Conservation (phyloP, 2,113 vertebrate species). For the Vombatus ursinus region DNA sequence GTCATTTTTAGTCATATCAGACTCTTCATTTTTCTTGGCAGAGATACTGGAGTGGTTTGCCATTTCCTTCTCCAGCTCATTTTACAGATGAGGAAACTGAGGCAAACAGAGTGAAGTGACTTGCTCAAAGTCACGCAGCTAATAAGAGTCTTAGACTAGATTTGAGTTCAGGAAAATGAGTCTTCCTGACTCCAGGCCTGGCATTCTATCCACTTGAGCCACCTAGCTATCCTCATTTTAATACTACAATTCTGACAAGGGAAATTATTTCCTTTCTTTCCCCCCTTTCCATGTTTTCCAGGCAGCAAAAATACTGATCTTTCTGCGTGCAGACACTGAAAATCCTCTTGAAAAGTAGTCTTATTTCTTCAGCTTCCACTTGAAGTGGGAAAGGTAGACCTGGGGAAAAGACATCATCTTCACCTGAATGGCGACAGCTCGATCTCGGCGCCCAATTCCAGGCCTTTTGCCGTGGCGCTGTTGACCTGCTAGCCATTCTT, state of each 20-base stretch:
- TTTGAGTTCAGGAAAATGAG: background rate
- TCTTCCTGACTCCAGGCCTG: background rate
- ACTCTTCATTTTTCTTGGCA: background rate
- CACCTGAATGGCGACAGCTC: slow-evolving; percentile 57
- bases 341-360: slow-evolving; percentile 50
- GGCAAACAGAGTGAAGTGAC: background rate
- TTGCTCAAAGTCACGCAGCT: background rate
- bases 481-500: slow-evolving; percentile 58
- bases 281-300: slow-evolving; percentile 13
- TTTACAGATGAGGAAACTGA: background rate
- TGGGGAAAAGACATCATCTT: background rate
- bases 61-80: background rate
- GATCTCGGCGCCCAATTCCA: background rate
- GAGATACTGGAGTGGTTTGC: background rate
- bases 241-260: background rate
- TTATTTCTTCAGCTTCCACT: slow-evolving; percentile 30
- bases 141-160: background rate
- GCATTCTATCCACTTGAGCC: background rate
- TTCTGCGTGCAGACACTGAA: background rate
- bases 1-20: background rate
- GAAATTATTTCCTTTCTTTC: background rate
- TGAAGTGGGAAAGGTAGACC: slow-evolving; percentile 37
- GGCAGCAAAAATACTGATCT: slow-evolving; percentile 3
- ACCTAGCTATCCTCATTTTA: background rate
- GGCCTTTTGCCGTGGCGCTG: slow-evolving; percentile 56